Evolutionary conservation across 35 echinoderm and acorn worm species (phyloP).

Genomic region (Ptychodera flava): DNA sequence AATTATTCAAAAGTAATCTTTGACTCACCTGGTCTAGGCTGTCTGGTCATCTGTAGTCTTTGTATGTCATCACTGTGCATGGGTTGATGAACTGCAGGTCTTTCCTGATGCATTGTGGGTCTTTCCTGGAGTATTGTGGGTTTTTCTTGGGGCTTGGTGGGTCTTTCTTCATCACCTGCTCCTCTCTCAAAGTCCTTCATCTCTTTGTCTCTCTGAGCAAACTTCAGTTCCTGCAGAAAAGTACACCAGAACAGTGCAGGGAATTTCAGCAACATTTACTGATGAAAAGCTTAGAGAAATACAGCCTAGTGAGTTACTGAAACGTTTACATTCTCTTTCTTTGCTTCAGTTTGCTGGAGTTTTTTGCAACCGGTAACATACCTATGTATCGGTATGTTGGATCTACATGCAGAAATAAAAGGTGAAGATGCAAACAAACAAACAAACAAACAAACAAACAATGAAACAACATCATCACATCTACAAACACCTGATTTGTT

Average conservation of each 20-base stretch:
- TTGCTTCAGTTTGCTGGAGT: background rate
- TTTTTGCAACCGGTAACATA: background rate
- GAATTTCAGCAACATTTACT: background rate
- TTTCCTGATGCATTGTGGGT: too few relatives aligned
- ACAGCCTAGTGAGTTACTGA: too few relatives aligned
- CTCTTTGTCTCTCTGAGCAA: constrained; percentile 43
- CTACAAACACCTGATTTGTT: background rate
- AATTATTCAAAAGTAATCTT: too few relatives aligned
- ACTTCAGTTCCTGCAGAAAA: constrained; percentile 61
- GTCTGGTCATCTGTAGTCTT: too few relatives aligned
- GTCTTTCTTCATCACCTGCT: constrained; percentile 57
- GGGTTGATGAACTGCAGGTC: too few relatives aligned
- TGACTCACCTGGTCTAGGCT: too few relatives aligned
- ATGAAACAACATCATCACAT: background rate
- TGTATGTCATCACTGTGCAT: too few relatives aligned
- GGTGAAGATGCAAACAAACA: background rate
- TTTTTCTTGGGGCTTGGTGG: too few relatives aligned
- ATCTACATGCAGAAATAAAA: background rate
- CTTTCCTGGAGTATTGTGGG: too few relatives aligned
- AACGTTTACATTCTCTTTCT: background rate
- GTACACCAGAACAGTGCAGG: background rate
- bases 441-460: too few relatives aligned
- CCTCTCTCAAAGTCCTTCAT: constrained; percentile 31
- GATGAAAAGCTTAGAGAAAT: constrained; percentile 17
- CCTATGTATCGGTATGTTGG: background rate